phyloP scores from a whole-genome alignment of 1,140 invertebrate species.

The Fopius arisanus region DNA sequence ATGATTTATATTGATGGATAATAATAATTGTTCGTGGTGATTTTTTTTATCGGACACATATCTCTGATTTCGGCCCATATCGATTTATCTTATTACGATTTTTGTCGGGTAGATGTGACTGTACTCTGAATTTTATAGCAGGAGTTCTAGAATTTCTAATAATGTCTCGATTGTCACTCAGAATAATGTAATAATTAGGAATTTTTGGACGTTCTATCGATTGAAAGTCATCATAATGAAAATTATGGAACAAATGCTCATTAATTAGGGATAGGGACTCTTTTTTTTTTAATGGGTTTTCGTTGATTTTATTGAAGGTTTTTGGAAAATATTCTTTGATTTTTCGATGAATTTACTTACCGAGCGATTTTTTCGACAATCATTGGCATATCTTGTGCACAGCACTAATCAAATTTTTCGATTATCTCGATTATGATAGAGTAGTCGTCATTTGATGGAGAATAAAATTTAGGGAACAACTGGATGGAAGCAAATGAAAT shows the following conservation, averaged over 20 bases:
- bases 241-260: constrained; percentile 7
- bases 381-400: not conserved
- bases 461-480: constrained; percentile 15
- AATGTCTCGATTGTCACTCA: not conserved
- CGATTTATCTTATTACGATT: no score
- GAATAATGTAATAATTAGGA: not conserved
- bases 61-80: not conserved
- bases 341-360: not conserved
- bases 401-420: not conserved
- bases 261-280: not conserved
- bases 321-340: not conserved
- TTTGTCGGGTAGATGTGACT: not conserved
- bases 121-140: not conserved
- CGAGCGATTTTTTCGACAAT: not conserved
- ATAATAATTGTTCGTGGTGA: not conserved
- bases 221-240: not conserved
- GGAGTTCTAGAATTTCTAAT: not conserved
- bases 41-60: not conserved
- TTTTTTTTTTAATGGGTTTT: not conserved
- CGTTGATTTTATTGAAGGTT: not conserved
- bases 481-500: not conserved
- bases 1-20: not conserved
- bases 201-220: not conserved
- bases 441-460: not conserved
- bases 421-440: not conserved